phyloP scores from a whole-genome alignment of 1,140 invertebrate genomes.

The Brachionus rotundiformis region DNA sequence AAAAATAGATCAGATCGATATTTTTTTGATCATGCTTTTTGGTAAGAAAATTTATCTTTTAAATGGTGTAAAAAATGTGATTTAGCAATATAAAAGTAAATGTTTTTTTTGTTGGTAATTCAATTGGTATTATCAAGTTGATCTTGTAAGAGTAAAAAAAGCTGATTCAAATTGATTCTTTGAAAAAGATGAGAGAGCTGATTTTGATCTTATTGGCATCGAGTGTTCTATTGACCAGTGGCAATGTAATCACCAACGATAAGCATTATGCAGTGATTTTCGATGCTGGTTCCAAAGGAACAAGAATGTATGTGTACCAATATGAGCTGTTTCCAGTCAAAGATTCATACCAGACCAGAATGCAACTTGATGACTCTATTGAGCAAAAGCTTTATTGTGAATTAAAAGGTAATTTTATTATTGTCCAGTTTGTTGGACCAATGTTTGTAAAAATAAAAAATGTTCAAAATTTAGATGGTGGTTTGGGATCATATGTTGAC shows the following conservation, averaged over 20 bases:
- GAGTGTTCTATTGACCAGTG: no score
- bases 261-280: background rate
- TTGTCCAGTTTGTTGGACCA: no score
- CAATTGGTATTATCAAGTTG: no score
- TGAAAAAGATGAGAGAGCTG: background rate
- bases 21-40: no score
- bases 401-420: slow-evolving; percentile 13
- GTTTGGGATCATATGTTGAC: slow-evolving; percentile 54
- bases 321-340: background rate
- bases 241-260: background rate
- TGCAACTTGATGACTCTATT: background rate
- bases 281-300: slow-evolving; percentile 47
- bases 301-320: slow-evolving; percentile 42
- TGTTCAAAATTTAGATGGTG: slow-evolving; percentile 54
- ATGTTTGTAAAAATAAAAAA: no score
- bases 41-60: no score
- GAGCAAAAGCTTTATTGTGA: slow-evolving; percentile 27
- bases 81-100: no score
- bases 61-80: no score
- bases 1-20: background rate
- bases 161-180: no score
- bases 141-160: no score
- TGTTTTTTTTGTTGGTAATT: no score
- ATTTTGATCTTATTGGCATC: background rate
- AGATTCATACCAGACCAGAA: background rate